Percentiles rank a stretch among this genome's conserved stretches.
Conservation (phyloP, 2,888 invertebrate genomes). For the Luperina testacea region DNA sequence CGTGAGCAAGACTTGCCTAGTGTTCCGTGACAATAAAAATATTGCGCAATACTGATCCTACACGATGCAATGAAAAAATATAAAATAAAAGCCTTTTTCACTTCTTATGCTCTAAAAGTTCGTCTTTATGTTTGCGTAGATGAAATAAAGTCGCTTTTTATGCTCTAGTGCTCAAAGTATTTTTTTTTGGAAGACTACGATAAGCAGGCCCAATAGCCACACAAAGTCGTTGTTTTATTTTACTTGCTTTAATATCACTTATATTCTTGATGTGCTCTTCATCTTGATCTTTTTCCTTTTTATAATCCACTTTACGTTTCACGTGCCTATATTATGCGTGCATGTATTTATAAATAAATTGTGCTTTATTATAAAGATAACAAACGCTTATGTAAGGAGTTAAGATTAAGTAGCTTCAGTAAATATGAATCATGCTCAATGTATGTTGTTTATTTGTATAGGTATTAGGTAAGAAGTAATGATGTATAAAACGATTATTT, state of each 20-base stretch:
- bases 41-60: no score
- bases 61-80: no score
- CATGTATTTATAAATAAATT: conserved; percentile 13
- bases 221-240: no score
- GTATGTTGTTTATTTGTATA: neutral
- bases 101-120: no score
- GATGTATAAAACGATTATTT: neutral
- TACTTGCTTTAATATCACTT: neutral
- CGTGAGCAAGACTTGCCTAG: no score
- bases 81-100: no score
- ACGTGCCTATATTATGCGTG: conserved; percentile 2
- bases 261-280: neutral
- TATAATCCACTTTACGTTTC: neutral
- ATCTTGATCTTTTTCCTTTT: neutral
- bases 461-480: neutral
- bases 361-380: conserved; percentile 4
- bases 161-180: no score
- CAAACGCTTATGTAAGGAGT: conserved; percentile 1
- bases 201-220: no score
- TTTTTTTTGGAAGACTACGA: no score
- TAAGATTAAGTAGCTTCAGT: conserved; percentile 8
- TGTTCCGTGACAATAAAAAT: no score
- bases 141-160: no score
- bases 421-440: conserved; percentile 8
- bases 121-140: no score